Conservation (phyloP, 2,113 vertebrate species). For the Paratilapia polleni region DNA sequence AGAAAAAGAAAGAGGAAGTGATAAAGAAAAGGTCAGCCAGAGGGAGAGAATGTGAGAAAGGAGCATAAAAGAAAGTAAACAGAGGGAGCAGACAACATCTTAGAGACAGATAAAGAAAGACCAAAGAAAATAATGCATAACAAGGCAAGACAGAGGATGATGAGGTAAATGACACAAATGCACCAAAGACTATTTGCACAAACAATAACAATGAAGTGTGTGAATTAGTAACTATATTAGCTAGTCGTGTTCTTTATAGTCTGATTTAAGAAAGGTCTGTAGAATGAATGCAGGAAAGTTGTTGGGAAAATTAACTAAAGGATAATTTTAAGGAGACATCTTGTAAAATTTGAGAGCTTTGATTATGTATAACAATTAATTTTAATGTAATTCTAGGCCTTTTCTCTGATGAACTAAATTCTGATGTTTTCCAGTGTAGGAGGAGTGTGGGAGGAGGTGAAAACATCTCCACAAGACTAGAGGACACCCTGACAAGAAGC, state of each 20-base stretch:
- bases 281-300: background rate
- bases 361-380: background rate
- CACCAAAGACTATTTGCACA: background rate
- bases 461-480: constrained; percentile 25
- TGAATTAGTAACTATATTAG: background rate
- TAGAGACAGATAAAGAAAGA: background rate
- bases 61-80: background rate
- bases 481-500: constrained; percentile 33
- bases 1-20: background rate
- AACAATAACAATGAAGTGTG: background rate
- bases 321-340: background rate
- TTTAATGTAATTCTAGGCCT: constrained; percentile 4
- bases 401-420: background rate
- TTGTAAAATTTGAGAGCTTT: background rate
- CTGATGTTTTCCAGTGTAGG: constrained; percentile 23
- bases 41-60: background rate
- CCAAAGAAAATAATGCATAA: background rate
- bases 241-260: background rate
- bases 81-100: background rate
- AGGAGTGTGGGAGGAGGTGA: constrained; percentile 52
- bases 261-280: background rate
- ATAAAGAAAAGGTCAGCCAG: background rate
- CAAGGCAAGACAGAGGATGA: background rate
- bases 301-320: fast-evolving
- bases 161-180: background rate